These are phyloP conservation scores for Tetramorium parvispinum DNA, from an alignment of 1,140 invertebrate genomes.

Conservation along the genomic window DNA sequence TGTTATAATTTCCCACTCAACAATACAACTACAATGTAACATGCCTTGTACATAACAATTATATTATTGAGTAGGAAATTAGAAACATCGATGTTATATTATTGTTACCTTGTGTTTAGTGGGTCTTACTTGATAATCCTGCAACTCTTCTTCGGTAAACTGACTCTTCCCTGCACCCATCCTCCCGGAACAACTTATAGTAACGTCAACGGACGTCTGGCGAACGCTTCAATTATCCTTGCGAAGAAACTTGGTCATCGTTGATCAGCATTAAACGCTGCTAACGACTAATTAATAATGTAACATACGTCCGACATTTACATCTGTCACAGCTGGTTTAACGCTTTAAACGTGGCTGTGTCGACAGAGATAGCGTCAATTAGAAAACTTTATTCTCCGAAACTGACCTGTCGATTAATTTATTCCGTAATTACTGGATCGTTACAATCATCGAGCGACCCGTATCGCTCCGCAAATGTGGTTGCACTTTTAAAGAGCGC, in stretches of 20 bases:
- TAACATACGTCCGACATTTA: background rate
- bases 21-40: too few relatives aligned
- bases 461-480: background rate
- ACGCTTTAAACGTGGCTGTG: background rate
- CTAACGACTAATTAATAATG: background rate
- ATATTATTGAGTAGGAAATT: too few relatives aligned
- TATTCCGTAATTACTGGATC: background rate
- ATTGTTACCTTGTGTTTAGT: too few relatives aligned
- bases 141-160: constrained; percentile 94
- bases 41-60: too few relatives aligned
- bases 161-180: constrained; percentile 94
- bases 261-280: background rate
- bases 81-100: too few relatives aligned
- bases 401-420: constrained; percentile 1
- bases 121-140: constrained; percentile 92
- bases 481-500: background rate
- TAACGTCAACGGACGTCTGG: background rate
- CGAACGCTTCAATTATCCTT: background rate
- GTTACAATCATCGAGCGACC: background rate
- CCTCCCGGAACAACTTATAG: constrained; percentile 40
- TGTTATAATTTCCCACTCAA: too few relatives aligned
- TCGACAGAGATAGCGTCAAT: background rate
- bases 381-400: background rate
- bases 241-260: background rate
- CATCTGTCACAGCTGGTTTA: background rate